Percentiles rank a stretch among this genome's conserved stretches.
Evolutionary conservation across 2,797 vertebrate species (phyloP).

Genomic region (Myotis vivesi): DNA sequence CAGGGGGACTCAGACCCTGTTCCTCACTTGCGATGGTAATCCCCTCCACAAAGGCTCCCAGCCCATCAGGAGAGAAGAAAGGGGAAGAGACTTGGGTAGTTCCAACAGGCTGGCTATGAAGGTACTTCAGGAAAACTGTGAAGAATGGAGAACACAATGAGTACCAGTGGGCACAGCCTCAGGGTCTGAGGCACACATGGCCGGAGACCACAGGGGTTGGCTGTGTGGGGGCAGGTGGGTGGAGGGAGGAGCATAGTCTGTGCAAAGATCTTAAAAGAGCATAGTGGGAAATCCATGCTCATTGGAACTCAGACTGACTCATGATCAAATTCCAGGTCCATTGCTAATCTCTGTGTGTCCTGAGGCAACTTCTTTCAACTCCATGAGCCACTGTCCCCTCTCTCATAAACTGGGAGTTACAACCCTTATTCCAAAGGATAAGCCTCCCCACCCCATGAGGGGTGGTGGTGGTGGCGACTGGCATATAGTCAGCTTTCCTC

Average conservation of each 20-base stretch:
- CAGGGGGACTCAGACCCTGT: background rate
- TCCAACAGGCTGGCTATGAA: background rate
- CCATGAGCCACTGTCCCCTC: background rate
- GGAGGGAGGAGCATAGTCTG: background rate
- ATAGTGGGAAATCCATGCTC: background rate
- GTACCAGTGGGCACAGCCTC: background rate
- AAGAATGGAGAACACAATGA: background rate
- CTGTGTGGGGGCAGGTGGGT: accelerated
- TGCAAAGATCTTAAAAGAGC: background rate
- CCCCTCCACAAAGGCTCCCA: background rate
- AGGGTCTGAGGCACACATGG: background rate
- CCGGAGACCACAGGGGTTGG: background rate
- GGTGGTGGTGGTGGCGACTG: accelerated
- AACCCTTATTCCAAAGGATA: background rate
- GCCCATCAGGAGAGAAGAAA: background rate
- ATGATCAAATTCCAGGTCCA: background rate
- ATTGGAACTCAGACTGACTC: background rate
- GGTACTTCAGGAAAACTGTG: background rate
- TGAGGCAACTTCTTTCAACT: background rate
- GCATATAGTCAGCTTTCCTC: background rate
- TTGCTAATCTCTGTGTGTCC: background rate
- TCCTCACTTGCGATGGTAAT: background rate
- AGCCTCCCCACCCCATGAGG: accelerated
- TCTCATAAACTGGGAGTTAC: background rate
- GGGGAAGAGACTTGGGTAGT: background rate